Percentiles rank a stretch among this genome's conserved stretches.
Conservation (phyloP, 1,140 invertebrate genomes). For the Ylistrum balloti region DNA sequence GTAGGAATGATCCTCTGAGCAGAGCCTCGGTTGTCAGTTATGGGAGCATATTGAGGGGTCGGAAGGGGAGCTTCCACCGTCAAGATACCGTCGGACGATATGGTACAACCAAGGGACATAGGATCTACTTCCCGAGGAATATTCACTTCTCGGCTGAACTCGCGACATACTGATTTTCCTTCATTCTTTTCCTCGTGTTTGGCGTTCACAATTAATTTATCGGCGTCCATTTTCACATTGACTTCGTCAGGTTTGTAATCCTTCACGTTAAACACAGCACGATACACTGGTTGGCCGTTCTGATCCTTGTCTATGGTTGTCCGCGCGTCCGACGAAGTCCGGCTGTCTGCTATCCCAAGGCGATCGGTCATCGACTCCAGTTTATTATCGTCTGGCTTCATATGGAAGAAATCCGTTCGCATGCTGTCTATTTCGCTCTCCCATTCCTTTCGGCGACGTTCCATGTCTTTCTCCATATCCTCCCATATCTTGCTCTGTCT, state of each 20-base stretch:
- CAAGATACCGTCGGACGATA: constrained; percentile 79
- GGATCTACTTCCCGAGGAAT: constrained; percentile 80
- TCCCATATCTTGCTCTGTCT: constrained; percentile 79
- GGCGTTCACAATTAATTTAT: constrained; percentile 76
- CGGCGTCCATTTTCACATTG: constrained; percentile 77
- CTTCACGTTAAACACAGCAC: constrained; percentile 76
- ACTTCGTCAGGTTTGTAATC: constrained; percentile 79
- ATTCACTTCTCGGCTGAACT: constrained; percentile 78
- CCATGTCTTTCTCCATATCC: constrained; percentile 81
- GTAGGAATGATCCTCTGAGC: constrained; percentile 60
- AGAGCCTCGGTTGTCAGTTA: constrained; percentile 63
- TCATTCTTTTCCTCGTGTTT: constrained; percentile 74
- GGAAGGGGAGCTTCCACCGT: constrained; percentile 78
- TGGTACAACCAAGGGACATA: constrained; percentile 75
- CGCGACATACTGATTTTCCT: constrained; percentile 74
- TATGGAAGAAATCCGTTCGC: constrained; percentile 80
- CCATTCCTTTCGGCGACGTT: constrained; percentile 79
- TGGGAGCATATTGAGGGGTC: constrained; percentile 67
- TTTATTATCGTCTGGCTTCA: constrained; percentile 73
- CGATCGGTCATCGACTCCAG: constrained; percentile 66
- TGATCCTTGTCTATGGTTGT: constrained; percentile 76
- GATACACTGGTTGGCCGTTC: constrained; percentile 74
- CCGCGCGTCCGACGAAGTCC: constrained; percentile 61
- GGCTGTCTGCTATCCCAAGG: constrained; percentile 60
- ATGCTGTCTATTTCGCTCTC: constrained; percentile 81